Evolutionary conservation across 2,113 vertebrate species (phyloP), one percentile per base, ranked within the genome.

Genomic region (Maylandia zebra): DNA sequence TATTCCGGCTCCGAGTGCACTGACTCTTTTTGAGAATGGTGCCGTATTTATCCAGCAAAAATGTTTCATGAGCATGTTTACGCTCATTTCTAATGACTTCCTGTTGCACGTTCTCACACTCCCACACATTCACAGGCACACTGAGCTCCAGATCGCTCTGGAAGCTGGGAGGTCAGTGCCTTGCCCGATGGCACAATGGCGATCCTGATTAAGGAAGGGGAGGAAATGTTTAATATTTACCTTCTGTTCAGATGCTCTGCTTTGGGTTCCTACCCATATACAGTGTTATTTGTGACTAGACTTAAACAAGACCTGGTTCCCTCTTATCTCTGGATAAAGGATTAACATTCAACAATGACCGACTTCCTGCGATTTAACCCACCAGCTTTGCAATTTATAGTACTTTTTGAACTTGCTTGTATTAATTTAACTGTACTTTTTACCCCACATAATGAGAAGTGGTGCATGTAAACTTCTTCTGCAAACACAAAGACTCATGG

Each of bases 51-150:
- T 91, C 85, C 90, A 76, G 83, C 13, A 85, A 87, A 86, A 89
- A 93, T 85, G 90, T 88, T 90, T 90, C 89, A 89, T 81, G 83
- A 83, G 69, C 94, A 78, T 94, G 94, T 94, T 92, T 93, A 92
- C 84, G 38, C 87, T 90, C 41, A 71, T 83, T 90, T 93, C 90
- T 93, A 95, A 93, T 79, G 89, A 94, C 92, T 94, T 95, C 93
- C 93, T 94, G 91, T 91, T 78, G 81, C 57, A 57, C 69, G 59
- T 89, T 93, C 95, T 94, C 91, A 94, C 94, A 93, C 90, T 93
- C 92, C 87, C 91, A 80, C 86, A 81, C 86, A 6, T 56, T 32
- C 85, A 86, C 83, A 45, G 80, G 45, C 71, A 69, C 87, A 76
- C 32, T 30, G 66, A 6, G 83, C 76, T 32, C 61, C 61, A 36